A percentile compares a stretch with the other conserved stretches of the same genome.
Conservation (phyloP, 1,140 invertebrate genomes). For the Musca domestica region DNA sequence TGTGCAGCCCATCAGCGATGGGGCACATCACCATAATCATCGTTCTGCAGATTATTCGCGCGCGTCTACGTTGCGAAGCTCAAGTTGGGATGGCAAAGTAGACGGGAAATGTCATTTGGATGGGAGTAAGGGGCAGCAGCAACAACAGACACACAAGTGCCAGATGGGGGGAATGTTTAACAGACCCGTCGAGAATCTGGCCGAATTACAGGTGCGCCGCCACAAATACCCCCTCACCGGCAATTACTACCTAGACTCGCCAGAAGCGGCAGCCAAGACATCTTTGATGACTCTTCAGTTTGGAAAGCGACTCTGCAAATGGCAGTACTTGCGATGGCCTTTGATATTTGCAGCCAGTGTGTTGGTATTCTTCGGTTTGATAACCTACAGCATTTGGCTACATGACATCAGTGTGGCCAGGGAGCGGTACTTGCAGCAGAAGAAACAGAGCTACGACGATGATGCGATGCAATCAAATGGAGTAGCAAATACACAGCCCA, state of each 20-base stretch:
- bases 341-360: constrained; percentile 49
- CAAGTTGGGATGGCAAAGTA: constrained; percentile 23
- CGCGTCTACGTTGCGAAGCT: constrained; percentile 35
- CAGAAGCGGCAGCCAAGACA: background rate
- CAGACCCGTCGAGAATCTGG: constrained; percentile 40
- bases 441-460: constrained; percentile 19
- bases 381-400: constrained; percentile 49
- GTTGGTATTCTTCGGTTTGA: constrained; percentile 46
- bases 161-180: constrained; percentile 38
- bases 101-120: constrained; percentile 21
- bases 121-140: background rate
- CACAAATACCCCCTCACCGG: constrained; percentile 48
- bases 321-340: constrained; percentile 49
- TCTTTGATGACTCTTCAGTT: constrained; percentile 39
- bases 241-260: constrained; percentile 44
- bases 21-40: constrained; percentile 2
- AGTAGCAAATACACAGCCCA: background rate
- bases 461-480: background rate
- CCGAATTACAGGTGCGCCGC: constrained; percentile 47
- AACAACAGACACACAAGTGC: constrained; percentile 29
- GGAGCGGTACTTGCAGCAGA: constrained; percentile 40
- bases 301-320: constrained; percentile 41
- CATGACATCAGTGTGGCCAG: constrained; percentile 48
- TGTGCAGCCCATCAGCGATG: constrained; percentile 36
- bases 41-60: constrained; percentile 34